Percentiles rank a stretch among this genome's conserved stretches.
Conservation (phyloP, 1,140 invertebrate species). For the Neuroterus valhalla region DNA sequence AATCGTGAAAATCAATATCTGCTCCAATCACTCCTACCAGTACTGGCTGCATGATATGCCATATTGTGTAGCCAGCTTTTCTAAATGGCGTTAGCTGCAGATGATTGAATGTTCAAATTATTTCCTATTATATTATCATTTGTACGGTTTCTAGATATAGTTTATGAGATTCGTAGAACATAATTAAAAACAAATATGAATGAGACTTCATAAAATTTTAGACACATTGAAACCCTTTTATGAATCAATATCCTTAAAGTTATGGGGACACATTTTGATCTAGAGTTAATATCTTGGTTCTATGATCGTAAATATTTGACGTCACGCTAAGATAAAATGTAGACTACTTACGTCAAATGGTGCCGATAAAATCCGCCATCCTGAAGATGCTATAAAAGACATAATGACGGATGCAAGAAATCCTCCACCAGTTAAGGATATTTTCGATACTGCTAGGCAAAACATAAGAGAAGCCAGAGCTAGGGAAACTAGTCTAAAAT, state of each 20-base stretch:
- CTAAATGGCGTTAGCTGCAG: constrained; percentile 56
- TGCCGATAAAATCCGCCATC: constrained; percentile 61
- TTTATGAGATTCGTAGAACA: background rate
- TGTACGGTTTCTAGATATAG: background rate
- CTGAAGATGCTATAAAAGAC: constrained; percentile 62
- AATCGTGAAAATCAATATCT: constrained; percentile 63
- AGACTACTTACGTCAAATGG: constrained; percentile 57
- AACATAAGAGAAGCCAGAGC: constrained; percentile 63
- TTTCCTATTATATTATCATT: background rate
- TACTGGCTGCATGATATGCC: constrained; percentile 68
- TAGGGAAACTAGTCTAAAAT: constrained; percentile 57
- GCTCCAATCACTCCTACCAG: constrained; percentile 67
- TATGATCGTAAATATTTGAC: constrained; percentile 16
- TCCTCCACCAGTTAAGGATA: constrained; percentile 64
- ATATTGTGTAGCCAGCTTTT: constrained; percentile 53
- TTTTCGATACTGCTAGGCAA: constrained; percentile 52
- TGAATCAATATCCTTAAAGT: too few relatives aligned
- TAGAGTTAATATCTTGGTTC: background rate
- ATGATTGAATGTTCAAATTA: constrained; percentile 21
- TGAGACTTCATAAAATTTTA: too few relatives aligned
- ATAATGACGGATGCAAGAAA: constrained; percentile 64
- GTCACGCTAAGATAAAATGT: background rate
- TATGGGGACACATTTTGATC: background rate
- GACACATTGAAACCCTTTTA: too few relatives aligned
- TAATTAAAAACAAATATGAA: background rate